Evolutionary conservation across 2,113 vertebrate species (phyloP), one percentile per base, ranked within the genome.

Genomic region (Trematocara marginatum): DNA sequence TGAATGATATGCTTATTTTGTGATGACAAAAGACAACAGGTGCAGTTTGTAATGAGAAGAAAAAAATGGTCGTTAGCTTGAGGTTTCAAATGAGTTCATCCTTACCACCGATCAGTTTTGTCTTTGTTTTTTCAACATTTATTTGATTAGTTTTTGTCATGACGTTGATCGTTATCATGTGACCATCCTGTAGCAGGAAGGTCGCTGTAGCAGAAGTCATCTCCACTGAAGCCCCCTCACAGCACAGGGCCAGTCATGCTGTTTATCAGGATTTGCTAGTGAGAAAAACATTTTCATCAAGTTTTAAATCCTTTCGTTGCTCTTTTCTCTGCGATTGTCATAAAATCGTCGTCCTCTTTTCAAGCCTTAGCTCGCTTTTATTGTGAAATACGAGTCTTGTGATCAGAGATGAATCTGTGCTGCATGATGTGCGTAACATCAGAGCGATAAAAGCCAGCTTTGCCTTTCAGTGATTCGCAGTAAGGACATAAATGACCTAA

Each of bases 1-100:
- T 95, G 94, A 96, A 95, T 93, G 92, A 96, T 93, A 94, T 92
- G 88, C 91, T 93, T 95, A 93, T 88, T 95, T 95, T 95, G 93
- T 95, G 93, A 94, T 80, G 86, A 94, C 83, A 78, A 57, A 90
- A 91, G 95, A 95, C 96, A 96, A 95, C 96, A 96, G 96, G 95
- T 95, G 94, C 95, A 94, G 89, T 92, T 95, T 92, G 83, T 79
- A 69, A 82, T 78, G 59, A 81, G 10, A 56, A 78, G 83, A n/a
- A 26, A 82, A 26, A 85, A 47, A 85, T 45, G 86, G 53, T 56
- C 59, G 61, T 57, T 47, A 49, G 71, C 78, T 85, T 9, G 6
- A 83, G 54, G 49, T 81, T 90, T 80, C 10, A 29, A 12, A 78
- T 31, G 9, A 2, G 52, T 13, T 40, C n/a, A 4, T 80, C 6